phyloP scores from a whole-genome alignment of 2,113 vertebrate species.

The Bubo blakistoni region DNA sequence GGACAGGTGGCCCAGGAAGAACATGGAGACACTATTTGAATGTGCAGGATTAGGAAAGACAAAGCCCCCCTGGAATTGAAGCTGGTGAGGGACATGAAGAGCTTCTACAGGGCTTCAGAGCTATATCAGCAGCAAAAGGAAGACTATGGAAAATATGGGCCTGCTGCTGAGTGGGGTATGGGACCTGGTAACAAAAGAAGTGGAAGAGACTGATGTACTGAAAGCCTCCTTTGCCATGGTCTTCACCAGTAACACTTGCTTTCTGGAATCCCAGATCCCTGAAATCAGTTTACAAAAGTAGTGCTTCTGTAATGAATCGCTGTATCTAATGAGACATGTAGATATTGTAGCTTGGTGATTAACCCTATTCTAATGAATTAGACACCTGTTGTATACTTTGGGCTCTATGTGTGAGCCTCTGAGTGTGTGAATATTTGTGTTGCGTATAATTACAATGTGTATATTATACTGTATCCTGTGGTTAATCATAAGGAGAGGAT shows the following conservation, averaged over 20 bases:
- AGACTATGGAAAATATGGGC: neutral
- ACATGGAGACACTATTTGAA: neutral
- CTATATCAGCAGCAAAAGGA: neutral
- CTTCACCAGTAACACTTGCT: neutral
- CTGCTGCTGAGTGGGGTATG: neutral
- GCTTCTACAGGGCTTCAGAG: neutral
- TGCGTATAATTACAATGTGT: neutral
- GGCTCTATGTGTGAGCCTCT: neutral
- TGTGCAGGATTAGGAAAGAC: neutral
- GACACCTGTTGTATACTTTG: neutral
- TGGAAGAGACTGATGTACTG: accelerated
- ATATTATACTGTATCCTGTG: neutral
- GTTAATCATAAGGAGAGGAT: neutral
- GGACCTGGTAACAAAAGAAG: neutral
- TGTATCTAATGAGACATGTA: neutral
- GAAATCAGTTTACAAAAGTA: neutral
- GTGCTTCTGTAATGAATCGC: neutral
- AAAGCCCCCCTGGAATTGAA: neutral
- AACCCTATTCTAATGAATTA: neutral
- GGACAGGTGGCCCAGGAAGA: neutral
- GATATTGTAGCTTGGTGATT: neutral
- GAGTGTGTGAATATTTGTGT: neutral
- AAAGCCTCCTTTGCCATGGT: neutral
- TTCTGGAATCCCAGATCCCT: neutral
- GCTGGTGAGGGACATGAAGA: neutral